Conservation (phyloP, 1,140 invertebrate species). For the Plodia interpunctella region DNA sequence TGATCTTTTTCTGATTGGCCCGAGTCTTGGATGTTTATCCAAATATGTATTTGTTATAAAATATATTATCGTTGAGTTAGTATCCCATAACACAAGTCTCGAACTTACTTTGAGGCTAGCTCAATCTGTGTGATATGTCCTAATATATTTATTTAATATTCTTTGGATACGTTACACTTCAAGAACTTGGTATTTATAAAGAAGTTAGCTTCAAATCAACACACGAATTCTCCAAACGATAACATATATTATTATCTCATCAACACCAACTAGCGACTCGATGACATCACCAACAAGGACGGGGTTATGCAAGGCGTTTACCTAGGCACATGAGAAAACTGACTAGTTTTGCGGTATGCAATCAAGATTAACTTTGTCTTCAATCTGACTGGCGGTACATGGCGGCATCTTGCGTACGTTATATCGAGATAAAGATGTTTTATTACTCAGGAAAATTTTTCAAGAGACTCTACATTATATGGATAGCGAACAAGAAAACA, state of each 20-base stretch:
- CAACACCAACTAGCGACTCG: neutral
- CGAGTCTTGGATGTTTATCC: too few relatives aligned
- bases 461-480: neutral
- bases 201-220: neutral
- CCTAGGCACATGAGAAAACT: neutral
- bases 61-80: too few relatives aligned
- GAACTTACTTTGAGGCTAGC: too few relatives aligned
- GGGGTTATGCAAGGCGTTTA: conserved; percentile 16
- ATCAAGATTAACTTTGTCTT: conserved; percentile 1
- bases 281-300: conserved; percentile 39
- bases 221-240: neutral
- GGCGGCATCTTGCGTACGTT: neutral
- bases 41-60: too few relatives aligned
- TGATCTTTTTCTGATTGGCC: too few relatives aligned
- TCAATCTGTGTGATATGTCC: too few relatives aligned
- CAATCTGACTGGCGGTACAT: neutral
- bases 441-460: neutral
- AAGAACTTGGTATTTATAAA: too few relatives aligned
- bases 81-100: too few relatives aligned
- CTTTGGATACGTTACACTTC: too few relatives aligned
- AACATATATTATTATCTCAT: conserved; percentile 1
- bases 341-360: neutral
- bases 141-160: too few relatives aligned
- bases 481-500: neutral
- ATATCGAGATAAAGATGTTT: neutral